Evolutionary conservation across 2,888 invertebrate genomes (phyloP), one percentile per base, ranked within the genome.

Genomic region (Junonia oenone): DNA sequence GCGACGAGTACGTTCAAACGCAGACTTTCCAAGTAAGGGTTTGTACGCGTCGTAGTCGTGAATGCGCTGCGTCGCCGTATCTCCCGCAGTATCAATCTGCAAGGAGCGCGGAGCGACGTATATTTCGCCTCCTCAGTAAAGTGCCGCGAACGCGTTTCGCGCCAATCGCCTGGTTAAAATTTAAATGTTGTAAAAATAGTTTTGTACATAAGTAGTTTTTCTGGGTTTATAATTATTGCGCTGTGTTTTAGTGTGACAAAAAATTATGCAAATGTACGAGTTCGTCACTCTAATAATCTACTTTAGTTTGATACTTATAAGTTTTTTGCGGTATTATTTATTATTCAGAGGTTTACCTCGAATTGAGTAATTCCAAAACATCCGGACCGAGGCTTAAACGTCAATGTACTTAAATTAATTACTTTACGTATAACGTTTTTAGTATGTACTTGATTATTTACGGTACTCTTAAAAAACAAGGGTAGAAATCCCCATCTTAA

Each of bases 101-200:
- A 58, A 63, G 76, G 75, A 72, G 65, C 72, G 82, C 75, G 76
- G 73, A 63, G 70, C 64, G 76, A 84, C 85, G 86, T 78, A 55
- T 66, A 61, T 61, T 59, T 59, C 65, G 72, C 62, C 59, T 55
- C 58, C 62, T 49, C 49, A 29, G 46, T 55, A 47, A 51, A 56
- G 49, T 55, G 58, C 59, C 54, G 45, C 56, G 55, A 48, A 51
- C 56, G 45, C 65, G 56, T 73, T 75, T 73, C 76, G 76, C 43
- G 43, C 22, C 43, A 38, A 19, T 19, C 22, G 22, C 22, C 22
- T 15, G 6, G 15, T 19, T 19, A 4, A 11, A 40, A 40, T 19
- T 40, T 19, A 40, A 40, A 11, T 19, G n/a, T n/a, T 37, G n/a
- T n/a, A n/a, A n/a, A n/a, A n/a, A n/a, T n/a, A n/a, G n/a, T n/a